These are phyloP conservation scores for Chloropsis cyanopogon DNA, from an alignment of 2,113 vertebrate species.

Conservation along the genomic window DNA sequence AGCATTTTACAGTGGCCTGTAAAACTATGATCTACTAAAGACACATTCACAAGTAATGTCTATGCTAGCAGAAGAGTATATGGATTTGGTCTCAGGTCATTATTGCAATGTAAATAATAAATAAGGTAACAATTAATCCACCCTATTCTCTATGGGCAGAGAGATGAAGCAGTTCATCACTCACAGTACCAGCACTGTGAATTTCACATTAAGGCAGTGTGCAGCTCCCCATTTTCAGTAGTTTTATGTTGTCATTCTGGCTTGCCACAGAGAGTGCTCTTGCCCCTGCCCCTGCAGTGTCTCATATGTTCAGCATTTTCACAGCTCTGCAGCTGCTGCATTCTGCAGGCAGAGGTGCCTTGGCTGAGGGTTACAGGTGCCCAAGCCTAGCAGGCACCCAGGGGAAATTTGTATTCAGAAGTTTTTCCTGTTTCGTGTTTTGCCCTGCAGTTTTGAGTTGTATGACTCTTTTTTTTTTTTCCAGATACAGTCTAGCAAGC, in stretches of 20 bases:
- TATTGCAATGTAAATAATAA: neutral
- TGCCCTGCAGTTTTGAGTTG: neutral
- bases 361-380: neutral
- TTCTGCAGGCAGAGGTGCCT: neutral
- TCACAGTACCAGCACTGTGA: neutral
- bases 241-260: fast-evolving
- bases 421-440: neutral
- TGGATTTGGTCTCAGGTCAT: neutral
- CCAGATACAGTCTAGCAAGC: neutral
- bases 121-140: neutral
- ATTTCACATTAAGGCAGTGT: neutral
- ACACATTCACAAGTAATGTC: neutral
- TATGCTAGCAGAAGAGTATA: neutral
- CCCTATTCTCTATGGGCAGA: fast-evolving
- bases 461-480: neutral
- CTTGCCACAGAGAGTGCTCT: neutral
- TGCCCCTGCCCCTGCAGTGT: neutral
- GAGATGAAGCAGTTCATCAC: neutral
- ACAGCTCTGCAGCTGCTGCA: neutral
- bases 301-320: neutral
- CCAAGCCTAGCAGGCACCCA: neutral
- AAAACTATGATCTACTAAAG: neutral
- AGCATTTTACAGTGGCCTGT: neutral
- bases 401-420: neutral
- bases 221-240: neutral